Percentiles rank a stretch among this genome's conserved stretches.
Conservation (phyloP, 1,140 invertebrate genomes). For the Caenorhabditis inopinata region DNA sequence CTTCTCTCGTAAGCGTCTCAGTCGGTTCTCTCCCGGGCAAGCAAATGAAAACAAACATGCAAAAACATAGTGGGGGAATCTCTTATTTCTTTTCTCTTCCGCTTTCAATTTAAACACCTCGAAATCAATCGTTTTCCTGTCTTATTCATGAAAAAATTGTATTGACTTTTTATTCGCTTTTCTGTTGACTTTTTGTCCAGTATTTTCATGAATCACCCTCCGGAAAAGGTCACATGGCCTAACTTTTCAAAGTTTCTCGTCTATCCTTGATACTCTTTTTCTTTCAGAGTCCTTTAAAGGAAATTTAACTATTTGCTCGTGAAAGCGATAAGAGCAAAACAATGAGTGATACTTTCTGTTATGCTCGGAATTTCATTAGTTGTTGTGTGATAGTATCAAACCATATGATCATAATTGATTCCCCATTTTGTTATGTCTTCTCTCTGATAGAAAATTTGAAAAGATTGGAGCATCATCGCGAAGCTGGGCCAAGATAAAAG, state of each 20-base stretch:
- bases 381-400: not conserved
- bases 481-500: not conserved
- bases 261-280: not conserved
- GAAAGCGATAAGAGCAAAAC: too few relatives aligned
- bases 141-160: not conserved
- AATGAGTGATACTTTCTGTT: not conserved
- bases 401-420: not conserved
- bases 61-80: not conserved
- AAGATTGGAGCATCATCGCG: not conserved
- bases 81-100: not conserved
- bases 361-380: not conserved
- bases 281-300: too few relatives aligned
- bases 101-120: not conserved
- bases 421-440: not conserved
- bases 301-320: too few relatives aligned
- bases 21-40: not conserved
- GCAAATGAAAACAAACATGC: slow-evolving; percentile 17
- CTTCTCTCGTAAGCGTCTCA: not conserved
- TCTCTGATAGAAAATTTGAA: not conserved
- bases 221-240: not conserved
- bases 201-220: not conserved
- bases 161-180: not conserved
- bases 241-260: not conserved
- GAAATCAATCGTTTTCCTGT: not conserved
- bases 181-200: not conserved